phyloP scores from a whole-genome alignment of 2,113 vertebrate species.

The Octodon degus region DNA sequence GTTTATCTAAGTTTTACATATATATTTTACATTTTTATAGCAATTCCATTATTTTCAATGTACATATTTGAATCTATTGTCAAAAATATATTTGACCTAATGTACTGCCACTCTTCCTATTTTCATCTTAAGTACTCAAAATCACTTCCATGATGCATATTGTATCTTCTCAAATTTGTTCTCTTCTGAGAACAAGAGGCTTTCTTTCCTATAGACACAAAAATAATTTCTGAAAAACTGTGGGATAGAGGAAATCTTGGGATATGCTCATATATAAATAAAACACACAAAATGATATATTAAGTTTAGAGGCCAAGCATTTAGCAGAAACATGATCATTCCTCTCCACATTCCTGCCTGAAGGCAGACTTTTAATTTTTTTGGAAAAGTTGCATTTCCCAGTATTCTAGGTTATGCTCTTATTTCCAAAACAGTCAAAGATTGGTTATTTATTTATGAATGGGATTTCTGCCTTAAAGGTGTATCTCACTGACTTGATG shows the following conservation, averaged over 20 bases:
- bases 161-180: slow-evolving; percentile 10
- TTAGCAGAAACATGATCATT: not conserved
- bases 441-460: not conserved
- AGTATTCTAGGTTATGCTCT: not conserved
- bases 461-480: not conserved
- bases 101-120: not conserved
- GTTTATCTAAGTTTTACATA: slow-evolving; percentile 2
- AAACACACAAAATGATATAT: not conserved
- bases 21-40: not conserved
- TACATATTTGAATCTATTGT: slow-evolving; percentile 10
- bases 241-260: not conserved
- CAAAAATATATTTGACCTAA: slow-evolving; percentile 6
- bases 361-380: not conserved
- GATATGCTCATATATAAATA: not conserved
- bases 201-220: not conserved
- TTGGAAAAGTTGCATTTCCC: not conserved
- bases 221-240: not conserved
- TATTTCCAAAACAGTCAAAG: not conserved
- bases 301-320: not conserved
- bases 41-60: not conserved
- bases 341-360: not conserved
- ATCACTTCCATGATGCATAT: slow-evolving; percentile 15
- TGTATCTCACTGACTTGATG: not conserved
- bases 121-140: not conserved
- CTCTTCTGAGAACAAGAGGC: not conserved